phyloP scores from a whole-genome alignment of 2,797 vertebrate genomes.

The Nyctibius grandis region DNA sequence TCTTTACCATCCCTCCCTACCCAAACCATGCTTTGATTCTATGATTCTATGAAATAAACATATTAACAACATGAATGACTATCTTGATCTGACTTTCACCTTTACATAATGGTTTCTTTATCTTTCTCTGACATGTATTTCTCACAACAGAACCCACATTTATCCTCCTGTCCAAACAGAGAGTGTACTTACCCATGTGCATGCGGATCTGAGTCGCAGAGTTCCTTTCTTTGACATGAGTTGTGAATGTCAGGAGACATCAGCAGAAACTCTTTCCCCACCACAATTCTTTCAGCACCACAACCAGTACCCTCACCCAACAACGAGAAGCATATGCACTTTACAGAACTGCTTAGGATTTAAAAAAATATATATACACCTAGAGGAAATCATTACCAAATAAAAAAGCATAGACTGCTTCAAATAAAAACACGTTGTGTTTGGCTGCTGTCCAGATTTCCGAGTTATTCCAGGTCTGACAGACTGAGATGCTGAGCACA shows the following conservation, averaged over 20 bases:
- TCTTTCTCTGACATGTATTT: background rate
- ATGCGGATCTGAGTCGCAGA: fast-evolving
- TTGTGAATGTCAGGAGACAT: background rate
- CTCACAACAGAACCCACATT: background rate
- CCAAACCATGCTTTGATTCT: no score
- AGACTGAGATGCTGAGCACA: constrained; percentile 22
- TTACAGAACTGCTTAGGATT: background rate
- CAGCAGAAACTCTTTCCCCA: background rate
- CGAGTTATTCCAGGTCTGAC: background rate
- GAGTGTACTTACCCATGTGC: background rate
- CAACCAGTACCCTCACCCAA: background rate
- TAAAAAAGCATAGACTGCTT: background rate
- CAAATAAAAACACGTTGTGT: background rate
- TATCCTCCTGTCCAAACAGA: background rate
- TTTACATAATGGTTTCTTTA: background rate
- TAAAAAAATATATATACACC: background rate
- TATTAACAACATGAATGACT: background rate
- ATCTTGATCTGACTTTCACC: background rate
- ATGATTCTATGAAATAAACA: no score
- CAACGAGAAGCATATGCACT: fast-evolving
- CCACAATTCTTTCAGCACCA: constrained; percentile 15
- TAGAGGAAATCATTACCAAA: background rate
- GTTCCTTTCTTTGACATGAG: background rate
- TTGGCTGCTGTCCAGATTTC: constrained; percentile 38
- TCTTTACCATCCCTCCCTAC: no score